Evolutionary conservation across 2,113 vertebrate genomes (phyloP).

Genomic region (Dasypus novemcinctus): DNA sequence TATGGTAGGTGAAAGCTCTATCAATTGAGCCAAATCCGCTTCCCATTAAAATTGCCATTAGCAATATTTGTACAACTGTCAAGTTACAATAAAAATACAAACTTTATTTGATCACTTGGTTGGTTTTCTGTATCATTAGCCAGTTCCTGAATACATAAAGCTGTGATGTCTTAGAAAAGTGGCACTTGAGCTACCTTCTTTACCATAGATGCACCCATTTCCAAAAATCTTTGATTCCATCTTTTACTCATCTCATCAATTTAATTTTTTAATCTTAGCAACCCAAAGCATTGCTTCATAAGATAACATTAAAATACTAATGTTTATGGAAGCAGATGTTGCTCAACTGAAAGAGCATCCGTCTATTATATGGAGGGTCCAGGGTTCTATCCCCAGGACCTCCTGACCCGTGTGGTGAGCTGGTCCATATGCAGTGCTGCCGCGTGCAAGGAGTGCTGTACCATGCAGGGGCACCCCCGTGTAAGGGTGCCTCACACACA

Average conservation of each 20-base stretch:
- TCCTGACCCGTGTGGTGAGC: too few relatives aligned
- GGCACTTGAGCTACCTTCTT: background rate
- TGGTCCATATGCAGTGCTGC: too few relatives aligned
- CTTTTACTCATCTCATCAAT: background rate
- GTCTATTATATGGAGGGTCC: too few relatives aligned
- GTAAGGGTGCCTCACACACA: too few relatives aligned
- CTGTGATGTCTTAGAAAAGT: background rate
- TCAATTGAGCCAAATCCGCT: too few relatives aligned
- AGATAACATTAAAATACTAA: background rate
- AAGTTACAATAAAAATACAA: background rate
- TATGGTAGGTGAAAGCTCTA: too few relatives aligned
- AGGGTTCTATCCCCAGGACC: too few relatives aligned
- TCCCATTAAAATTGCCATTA: background rate
- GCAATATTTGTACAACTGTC: background rate
- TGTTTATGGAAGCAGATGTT: too few relatives aligned
- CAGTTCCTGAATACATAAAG: background rate
- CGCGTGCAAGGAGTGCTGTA: too few relatives aligned
- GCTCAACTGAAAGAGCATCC: too few relatives aligned
- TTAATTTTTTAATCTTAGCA: background rate
- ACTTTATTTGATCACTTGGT: background rate
- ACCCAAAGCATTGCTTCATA: background rate
- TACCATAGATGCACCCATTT: background rate
- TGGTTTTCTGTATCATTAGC: background rate
- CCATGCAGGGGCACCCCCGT: too few relatives aligned
- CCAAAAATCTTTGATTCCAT: background rate